Percentiles rank a stretch among this genome's conserved stretches.
phyloP scores from a whole-genome alignment of 1,140 invertebrate species.

The Drosophila repleta region DNA sequence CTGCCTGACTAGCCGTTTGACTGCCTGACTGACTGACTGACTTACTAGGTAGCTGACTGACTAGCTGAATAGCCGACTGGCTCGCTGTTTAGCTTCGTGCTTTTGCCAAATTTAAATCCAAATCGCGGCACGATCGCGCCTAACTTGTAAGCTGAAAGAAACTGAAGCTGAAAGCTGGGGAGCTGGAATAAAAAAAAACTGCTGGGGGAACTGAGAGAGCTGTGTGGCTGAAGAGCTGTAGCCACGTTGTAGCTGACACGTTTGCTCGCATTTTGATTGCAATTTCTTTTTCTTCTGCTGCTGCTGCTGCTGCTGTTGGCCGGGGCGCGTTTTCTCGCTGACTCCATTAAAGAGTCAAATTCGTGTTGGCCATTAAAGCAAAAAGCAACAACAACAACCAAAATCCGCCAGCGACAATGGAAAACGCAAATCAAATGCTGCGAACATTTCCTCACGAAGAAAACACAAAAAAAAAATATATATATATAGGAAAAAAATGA shows the following conservation, averaged over 20 bases:
- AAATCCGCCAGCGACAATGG: conserved; percentile 64
- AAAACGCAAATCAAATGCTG: conserved; percentile 76
- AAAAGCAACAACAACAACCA: neutral
- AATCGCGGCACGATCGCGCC: conserved; percentile 75
- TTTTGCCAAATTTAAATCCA: conserved; percentile 76
- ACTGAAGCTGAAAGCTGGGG: conserved; percentile 10
- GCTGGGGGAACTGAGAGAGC: conserved; percentile 1
- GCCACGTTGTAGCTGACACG: conserved; percentile 76
- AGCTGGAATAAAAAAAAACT: conserved; percentile 8
- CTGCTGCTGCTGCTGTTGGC: conserved; percentile 10
- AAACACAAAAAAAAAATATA: conserved; percentile 4
- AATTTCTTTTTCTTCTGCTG: conserved; percentile 65
- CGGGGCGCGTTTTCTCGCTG: conserved; percentile 52
- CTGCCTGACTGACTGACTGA: conserved; percentile 8
- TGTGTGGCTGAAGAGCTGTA: conserved; percentile 17
- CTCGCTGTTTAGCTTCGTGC: conserved; percentile 58
- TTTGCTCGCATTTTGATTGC: conserved; percentile 83
- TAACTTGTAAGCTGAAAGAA: conserved; percentile 32
- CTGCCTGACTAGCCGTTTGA: conserved; percentile 23
- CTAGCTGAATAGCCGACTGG: conserved; percentile 35
- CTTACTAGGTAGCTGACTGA: conserved; percentile 12
- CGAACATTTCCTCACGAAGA: conserved; percentile 74
- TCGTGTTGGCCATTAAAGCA: conserved; percentile 80
- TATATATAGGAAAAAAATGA: conserved; percentile 16
- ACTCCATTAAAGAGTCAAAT: conserved; percentile 76